Base-by-base conservation (phyloP, 2,797 vertebrate species). In the Argyrosomus regius region DNA sequence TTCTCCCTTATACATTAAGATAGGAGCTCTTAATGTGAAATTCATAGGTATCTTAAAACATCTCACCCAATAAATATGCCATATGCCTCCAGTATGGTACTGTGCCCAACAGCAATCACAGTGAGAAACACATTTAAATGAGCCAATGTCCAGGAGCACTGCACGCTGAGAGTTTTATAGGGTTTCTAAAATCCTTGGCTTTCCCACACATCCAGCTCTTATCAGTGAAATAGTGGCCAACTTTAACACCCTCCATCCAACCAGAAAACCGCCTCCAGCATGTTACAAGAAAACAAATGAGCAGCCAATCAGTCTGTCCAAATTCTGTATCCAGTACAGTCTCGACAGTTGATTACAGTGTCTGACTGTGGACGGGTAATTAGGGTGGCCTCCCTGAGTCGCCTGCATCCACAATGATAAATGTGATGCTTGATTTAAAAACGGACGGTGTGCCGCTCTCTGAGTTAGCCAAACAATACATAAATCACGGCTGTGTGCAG, bases 401-500 rank as follows among this genome's bases (percentile, higher is more conserved):
- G 84, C 85, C 84, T 87, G 87, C 77, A 85, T 84, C 71, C 83
- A 60, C 70, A 1, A 62, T 89, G 90, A 93, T 93, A 92, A 91
- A 93, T 87, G 82, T 64, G 72, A 87, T 14, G 73, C 84, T 78
- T 91, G 89, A 92, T 92, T 94, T 59, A 52, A 87, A 89, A 87
- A 79, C 22, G 72, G 83, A 67, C 57, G 6, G 62, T 68, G 74
- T 39, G 45, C 65, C 20, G 60, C 35, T 75, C 48, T 63, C 71
- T 31, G 54, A 72, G 82, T 68, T 52, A 8, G 56, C 50, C 76
- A 86, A 90, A 83, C 86, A 87, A 87, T 80, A 53, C 83, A 89
- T 81, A 71, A 84, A 87, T 86, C 62, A 78, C 8, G 41, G 70
- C 67, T 82, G 82, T 75, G 73, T 73, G 77, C 41, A 53, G 59